Percentiles rank a stretch among this genome's conserved stretches.
These are phyloP conservation scores for Diogma glabrata DNA, from an alignment of 2,888 invertebrate species.

Conservation along the genomic window DNA sequence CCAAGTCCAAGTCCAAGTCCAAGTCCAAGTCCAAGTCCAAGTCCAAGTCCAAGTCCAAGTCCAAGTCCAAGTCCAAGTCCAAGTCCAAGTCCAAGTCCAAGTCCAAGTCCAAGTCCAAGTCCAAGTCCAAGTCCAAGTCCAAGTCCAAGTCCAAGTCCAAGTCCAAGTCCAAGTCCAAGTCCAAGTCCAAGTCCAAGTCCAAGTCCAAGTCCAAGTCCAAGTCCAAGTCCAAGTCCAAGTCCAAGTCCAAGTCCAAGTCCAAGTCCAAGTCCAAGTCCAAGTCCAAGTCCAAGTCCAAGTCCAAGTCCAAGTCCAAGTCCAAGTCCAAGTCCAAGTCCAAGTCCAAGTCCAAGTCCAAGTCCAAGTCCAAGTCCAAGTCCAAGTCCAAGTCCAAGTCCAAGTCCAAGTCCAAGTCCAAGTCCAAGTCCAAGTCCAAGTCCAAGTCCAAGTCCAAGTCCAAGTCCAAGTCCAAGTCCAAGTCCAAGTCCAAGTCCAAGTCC, in stretches of 20 bases:
- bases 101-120: constrained; percentile 10
- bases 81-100: constrained; percentile 10
- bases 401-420: constrained; percentile 12
- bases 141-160: constrained; percentile 10
- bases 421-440: constrained; percentile 11
- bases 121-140: constrained; percentile 8
- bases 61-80: constrained; percentile 10
- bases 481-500: constrained; percentile 11
- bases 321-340: constrained; percentile 13
- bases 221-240: constrained; percentile 13
- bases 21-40: constrained; percentile 9
- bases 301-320: constrained; percentile 12
- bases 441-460: constrained; percentile 13
- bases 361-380: constrained; percentile 12
- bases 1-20: background rate
- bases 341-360: constrained; percentile 12
- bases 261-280: constrained; percentile 13
- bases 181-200: constrained; percentile 11
- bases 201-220: constrained; percentile 12
- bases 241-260: constrained; percentile 12
- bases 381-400: constrained; percentile 13
- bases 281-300: constrained; percentile 13
- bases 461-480: constrained; percentile 13
- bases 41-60: constrained; percentile 11
- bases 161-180: constrained; percentile 8